Evolutionary conservation across 2,797 vertebrate species (phyloP).

Genomic region (Nyctibius grandis): DNA sequence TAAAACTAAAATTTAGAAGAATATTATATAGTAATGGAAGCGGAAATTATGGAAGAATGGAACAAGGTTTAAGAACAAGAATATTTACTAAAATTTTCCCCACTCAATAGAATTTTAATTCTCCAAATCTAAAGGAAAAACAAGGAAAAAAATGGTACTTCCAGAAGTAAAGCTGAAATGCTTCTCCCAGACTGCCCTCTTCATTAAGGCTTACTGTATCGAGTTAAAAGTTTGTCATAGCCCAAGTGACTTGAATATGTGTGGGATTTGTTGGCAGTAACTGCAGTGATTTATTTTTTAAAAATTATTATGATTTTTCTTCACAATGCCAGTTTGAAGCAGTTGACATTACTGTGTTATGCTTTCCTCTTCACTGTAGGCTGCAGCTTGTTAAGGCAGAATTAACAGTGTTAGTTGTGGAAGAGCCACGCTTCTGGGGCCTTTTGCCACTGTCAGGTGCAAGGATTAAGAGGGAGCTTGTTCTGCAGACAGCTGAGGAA

Average conservation of each 20-base stretch:
- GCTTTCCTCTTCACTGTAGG: not conserved
- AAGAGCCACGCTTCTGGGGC: not conserved
- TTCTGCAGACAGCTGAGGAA: not conserved
- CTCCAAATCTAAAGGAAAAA: not conserved
- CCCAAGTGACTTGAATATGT: not conserved
- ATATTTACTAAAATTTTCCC: not conserved
- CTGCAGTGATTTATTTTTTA: not conserved
- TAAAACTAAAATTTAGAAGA: not conserved
- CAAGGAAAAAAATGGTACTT: not conserved
- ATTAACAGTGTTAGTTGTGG: not conserved
- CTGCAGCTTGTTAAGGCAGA: not conserved
- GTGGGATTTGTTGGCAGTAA: not conserved
- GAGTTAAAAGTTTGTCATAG: not conserved
- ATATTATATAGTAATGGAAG: not conserved
- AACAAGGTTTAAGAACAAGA: not conserved
- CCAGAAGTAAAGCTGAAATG: not conserved
- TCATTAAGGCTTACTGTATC: not conserved
- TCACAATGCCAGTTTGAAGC: not conserved
- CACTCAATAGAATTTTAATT: not conserved
- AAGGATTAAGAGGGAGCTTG: not conserved
- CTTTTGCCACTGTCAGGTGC: not conserved
- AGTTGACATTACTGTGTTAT: not conserved
- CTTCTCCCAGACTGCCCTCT: not conserved
- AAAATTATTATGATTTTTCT: not conserved
- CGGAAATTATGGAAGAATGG: not conserved